A percentile compares a stretch with the other conserved stretches of the same genome.
phyloP scores from a whole-genome alignment of 1,140 invertebrate genomes.

The Leptoteleia sp. region DNA sequence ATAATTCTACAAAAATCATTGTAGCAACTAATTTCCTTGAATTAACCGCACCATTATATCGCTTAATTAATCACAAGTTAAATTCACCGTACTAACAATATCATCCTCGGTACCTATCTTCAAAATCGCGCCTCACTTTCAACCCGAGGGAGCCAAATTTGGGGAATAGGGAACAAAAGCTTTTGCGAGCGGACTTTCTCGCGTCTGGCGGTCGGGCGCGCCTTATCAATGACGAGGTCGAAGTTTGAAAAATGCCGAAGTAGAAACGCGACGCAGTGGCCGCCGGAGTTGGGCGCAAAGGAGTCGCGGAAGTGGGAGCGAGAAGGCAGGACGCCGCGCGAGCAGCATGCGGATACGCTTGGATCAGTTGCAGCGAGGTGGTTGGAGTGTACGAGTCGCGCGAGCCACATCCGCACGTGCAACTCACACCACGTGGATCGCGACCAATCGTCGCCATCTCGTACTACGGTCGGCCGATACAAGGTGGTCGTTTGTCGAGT shows the following conservation, averaged over 20 bases:
- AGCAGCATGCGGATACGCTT: conserved; percentile 66
- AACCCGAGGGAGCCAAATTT: no score
- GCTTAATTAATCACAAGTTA: no score
- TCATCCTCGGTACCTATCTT: no score
- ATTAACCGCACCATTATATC: no score
- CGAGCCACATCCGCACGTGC: conserved; percentile 67
- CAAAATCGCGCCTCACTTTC: no score
- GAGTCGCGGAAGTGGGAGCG: conserved; percentile 57
- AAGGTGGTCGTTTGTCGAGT: conserved; percentile 35
- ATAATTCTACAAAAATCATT: no score
- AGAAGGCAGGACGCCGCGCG: conserved; percentile 34
- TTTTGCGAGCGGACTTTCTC: no score
- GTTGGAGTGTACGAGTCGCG: conserved; percentile 71
- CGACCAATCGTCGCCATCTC: conserved; percentile 1
- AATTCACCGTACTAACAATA: no score
- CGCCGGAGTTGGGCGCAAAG: conserved; percentile 18
- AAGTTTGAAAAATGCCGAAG: conserved; percentile 50
- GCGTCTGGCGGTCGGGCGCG: no score
- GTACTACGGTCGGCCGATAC: not conserved
- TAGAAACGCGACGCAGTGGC: conserved; percentile 8
- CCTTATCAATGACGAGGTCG: no score
- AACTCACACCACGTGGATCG: conserved; percentile 71
- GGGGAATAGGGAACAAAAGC: no score
- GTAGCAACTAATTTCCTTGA: no score
- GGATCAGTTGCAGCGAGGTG: conserved; percentile 72